Evolutionary conservation across 2,797 vertebrate species (phyloP).

Genomic region (Gymnodraco acuticeps): DNA sequence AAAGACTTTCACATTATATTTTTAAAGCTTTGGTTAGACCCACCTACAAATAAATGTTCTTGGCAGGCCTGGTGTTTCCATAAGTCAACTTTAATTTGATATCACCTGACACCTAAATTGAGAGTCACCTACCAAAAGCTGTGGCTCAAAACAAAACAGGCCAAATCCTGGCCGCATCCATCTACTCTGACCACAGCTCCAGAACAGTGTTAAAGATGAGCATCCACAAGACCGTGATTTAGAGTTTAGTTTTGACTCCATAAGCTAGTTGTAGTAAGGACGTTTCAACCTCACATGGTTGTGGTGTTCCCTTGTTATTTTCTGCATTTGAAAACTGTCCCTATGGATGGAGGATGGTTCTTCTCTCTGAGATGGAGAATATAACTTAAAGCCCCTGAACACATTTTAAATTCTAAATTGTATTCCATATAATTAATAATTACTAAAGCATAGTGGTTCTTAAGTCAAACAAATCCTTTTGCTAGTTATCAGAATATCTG

Average conservation of each 20-base stretch:
- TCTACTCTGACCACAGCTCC: constrained; percentile 39
- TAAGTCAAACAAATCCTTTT: not conserved
- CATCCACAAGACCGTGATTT: constrained; percentile 53
- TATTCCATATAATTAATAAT: not conserved
- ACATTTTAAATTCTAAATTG: not conserved
- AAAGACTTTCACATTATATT: constrained; percentile 35
- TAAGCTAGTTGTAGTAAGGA: constrained; percentile 50
- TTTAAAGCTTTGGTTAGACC: constrained; percentile 54
- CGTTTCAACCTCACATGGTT: constrained; percentile 22
- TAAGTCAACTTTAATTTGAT: constrained; percentile 73
- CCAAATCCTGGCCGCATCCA: constrained; percentile 55
- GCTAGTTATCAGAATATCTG: not conserved
- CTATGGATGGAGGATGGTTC: constrained; percentile 4
- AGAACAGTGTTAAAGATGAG: constrained; percentile 39
- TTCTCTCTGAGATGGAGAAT: not conserved
- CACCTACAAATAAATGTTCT: constrained; percentile 36
- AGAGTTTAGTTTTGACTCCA: constrained; percentile 32
- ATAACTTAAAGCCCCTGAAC: not conserved
- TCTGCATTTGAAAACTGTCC: constrained; percentile 32
- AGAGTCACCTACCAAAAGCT: constrained; percentile 55
- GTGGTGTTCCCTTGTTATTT: constrained; percentile 30
- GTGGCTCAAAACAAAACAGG: constrained; percentile 60
- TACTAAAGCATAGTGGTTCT: not conserved
- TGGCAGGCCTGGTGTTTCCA: constrained; percentile 36
- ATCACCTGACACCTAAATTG: constrained; percentile 77